Base-by-base conservation (phyloP, 2,797 vertebrate species). In the Prunella strophiata region DNA sequence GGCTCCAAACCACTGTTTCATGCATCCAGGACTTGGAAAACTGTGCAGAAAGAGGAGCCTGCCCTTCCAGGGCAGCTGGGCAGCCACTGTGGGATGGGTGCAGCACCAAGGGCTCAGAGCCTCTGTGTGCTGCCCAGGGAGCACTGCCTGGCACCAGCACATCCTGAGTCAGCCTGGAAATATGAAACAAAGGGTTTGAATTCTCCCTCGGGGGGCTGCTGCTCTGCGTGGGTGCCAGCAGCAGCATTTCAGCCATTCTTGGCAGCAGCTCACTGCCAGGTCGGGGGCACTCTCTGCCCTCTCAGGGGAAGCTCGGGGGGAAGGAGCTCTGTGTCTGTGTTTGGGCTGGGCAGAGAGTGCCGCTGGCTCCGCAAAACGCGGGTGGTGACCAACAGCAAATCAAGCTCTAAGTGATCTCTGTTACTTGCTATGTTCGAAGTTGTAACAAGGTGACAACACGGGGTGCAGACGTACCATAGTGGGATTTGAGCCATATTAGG, bases 151-250 rank as follows among this genome's bases (percentile, higher is more conserved):
- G 72, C 30, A 8, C 45, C 66, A 34, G 75, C 67, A 68, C 3
- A 0, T 14, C 22, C 67, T 94, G 93, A 95, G 25, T 96, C 96
- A 96, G 67, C 20, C 54, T 30, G 38, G 23, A 96, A 95, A 75
- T 54, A 94, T 82, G 88, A 88, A 95, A 82, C 72, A 85, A 95
- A 93, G 51, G 36, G 75, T 89, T 74, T 70, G 81, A 84, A 70
- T 89, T 82, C 67, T 84, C 32, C 26, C 50, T 79, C 22, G 20
- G 92, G 73, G 50, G 6, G 59, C 5, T 76, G 80, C 70, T 16
- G 20, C 34, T 17, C 77, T 73, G 5, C 2, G 3, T 1, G 4
- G 57, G 45, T 47, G 91, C 88, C 91, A 85, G 89, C 34, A 87
- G 75, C 87, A 51, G 58, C 19, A 4, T 63, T 92, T 89, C 83